Percentiles rank a stretch among this genome's conserved stretches.
Evolutionary conservation across 2,113 vertebrate genomes (phyloP).

Genomic region (Rhineura floridana): DNA sequence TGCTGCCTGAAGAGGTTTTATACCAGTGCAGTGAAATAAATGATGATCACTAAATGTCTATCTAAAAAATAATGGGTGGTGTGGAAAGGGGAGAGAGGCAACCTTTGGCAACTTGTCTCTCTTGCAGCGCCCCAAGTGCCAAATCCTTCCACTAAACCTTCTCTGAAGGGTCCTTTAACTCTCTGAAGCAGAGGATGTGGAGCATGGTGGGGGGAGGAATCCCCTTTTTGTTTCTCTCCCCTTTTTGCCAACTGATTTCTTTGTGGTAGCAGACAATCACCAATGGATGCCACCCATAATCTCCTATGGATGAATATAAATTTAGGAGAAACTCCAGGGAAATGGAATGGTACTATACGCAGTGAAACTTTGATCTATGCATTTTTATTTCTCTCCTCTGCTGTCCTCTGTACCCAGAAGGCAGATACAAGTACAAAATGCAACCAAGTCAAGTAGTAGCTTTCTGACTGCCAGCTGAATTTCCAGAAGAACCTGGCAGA

Average conservation of each 20-base stretch:
- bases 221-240: too few species aligned
- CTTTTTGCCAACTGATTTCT: too few species aligned
- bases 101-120: too few species aligned
- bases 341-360: accelerated
- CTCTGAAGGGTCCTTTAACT: too few species aligned
- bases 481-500: slow-evolving; percentile 7
- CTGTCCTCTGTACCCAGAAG: background rate
- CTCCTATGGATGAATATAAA: background rate
- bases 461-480: background rate
- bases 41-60: background rate
- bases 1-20: background rate
- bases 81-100: too few species aligned
- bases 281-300: background rate
- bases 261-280: too few species aligned
- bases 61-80: background rate
- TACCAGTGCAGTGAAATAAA: background rate
- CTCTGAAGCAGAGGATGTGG: too few species aligned
- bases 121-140: too few species aligned
- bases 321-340: background rate
- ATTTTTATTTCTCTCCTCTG: background rate
- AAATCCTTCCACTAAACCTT: too few species aligned
- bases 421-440: slow-evolving; percentile 15
- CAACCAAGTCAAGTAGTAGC: background rate
- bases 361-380: accelerated
- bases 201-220: too few species aligned